These are phyloP conservation scores for Meteorus colon DNA, from an alignment of 2,888 invertebrate species.

Conservation along the genomic window DNA sequence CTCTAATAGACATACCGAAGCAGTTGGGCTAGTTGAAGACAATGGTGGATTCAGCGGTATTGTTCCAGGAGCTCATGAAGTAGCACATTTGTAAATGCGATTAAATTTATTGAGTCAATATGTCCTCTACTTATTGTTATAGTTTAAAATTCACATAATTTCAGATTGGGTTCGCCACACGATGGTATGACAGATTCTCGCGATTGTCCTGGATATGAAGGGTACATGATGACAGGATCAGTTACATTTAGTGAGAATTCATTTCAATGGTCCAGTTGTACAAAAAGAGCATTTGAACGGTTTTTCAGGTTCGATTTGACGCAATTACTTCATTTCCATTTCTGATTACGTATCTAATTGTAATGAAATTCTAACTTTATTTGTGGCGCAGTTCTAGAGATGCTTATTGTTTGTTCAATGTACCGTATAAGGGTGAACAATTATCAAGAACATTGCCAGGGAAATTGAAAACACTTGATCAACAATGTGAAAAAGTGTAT, in stretches of 20 bases:
- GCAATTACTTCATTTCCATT: too few relatives aligned
- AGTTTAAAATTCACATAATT: conserved; percentile 18
- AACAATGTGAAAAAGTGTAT: conserved; percentile 88
- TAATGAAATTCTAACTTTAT: conserved; percentile 77
- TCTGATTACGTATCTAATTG: neutral
- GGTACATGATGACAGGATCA: conserved; percentile 61
- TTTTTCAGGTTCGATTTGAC: conserved; percentile 58
- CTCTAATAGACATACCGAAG: conserved; percentile 55
- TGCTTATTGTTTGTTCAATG: conserved; percentile 90
- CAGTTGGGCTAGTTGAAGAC: conserved; percentile 66
- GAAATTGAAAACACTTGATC: conserved; percentile 87
- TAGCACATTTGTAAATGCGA: conserved; percentile 65
- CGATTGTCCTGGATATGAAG: conserved; percentile 51
- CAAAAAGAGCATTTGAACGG: conserved; percentile 52
- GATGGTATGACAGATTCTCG: conserved; percentile 53
- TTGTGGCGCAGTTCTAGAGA: conserved; percentile 76
- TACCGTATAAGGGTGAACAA: conserved; percentile 87
- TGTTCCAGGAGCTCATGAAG: conserved; percentile 64
- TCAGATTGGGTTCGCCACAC: conserved; percentile 63
- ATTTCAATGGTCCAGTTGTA: conserved; percentile 64
- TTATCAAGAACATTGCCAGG: conserved; percentile 90
- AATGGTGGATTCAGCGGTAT: conserved; percentile 66
- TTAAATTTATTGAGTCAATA: neutral
- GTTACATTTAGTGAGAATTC: conserved; percentile 54
- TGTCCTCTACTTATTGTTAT: neutral